Conservation (phyloP, 2,113 vertebrate species). For the Panurus biarmicus region DNA sequence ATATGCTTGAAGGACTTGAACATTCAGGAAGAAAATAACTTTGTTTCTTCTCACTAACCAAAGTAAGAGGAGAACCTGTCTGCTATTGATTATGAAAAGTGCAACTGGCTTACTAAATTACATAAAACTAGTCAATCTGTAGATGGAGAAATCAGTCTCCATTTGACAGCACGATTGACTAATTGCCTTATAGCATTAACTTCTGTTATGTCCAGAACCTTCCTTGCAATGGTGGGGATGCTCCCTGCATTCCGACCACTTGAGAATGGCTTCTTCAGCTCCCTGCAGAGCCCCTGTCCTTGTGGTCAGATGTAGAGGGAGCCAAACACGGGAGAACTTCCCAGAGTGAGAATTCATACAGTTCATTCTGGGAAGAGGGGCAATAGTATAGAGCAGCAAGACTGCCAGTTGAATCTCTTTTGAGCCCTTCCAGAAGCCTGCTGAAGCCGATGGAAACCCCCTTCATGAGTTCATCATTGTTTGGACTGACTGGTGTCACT, state of each 20-base stretch:
- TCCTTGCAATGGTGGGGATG: background rate
- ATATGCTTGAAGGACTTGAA: background rate
- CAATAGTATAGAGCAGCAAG: background rate
- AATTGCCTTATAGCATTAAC: background rate
- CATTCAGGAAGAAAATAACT: background rate
- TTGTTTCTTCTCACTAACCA: background rate
- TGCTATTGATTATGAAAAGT: background rate
- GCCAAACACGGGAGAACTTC: background rate
- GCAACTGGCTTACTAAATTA: background rate
- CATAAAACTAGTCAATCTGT: background rate
- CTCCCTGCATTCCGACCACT: background rate
- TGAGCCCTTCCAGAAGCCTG: background rate
- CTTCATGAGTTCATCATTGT: background rate
- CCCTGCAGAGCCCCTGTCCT: background rate
- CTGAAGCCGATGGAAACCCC: background rate
- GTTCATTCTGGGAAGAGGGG: background rate
- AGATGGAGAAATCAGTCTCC: background rate
- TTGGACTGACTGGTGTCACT: background rate
- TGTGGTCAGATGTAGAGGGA: background rate
- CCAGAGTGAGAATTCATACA: background rate
- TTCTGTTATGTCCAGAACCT: background rate
- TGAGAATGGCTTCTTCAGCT: background rate
- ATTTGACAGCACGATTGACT: background rate
- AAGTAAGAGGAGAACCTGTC: background rate
- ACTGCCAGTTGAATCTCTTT: background rate